A percentile compares a stretch with the other conserved stretches of the same genome.
phyloP scores from a whole-genome alignment of 92 coral and sea anemone species.

The Epizoanthus fatuus region DNA sequence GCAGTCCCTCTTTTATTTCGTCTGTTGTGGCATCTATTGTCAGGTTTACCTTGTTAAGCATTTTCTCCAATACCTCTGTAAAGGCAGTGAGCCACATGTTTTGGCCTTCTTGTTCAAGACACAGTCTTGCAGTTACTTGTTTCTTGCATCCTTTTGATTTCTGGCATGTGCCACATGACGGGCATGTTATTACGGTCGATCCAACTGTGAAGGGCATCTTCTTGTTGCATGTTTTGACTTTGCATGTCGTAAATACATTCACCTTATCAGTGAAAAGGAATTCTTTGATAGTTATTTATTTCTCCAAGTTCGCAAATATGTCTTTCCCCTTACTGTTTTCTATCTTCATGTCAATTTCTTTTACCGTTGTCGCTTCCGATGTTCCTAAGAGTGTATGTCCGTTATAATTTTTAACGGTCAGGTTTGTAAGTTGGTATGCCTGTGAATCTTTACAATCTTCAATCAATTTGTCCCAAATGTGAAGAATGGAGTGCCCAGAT shows the following conservation, averaged over 20 bases:
- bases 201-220: constrained; percentile 41
- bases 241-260: constrained; percentile 21
- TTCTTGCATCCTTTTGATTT: constrained; percentile 17
- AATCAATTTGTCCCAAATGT: too few relatives aligned
- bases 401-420: constrained; percentile 14
- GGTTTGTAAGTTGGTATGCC: constrained; percentile 40
- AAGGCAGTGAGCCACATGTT: constrained; percentile 32
- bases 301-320: constrained; percentile 25
- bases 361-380: constrained; percentile 9
- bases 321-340: constrained; percentile 4
- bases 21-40: constrained; percentile 5
- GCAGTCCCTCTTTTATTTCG: constrained; percentile 13
- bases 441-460: constrained; percentile 2
- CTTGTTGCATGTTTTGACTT: constrained; percentile 43
- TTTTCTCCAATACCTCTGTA: constrained; percentile 14
- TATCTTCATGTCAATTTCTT: constrained; percentile 27
- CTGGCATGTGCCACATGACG: constrained; percentile 18
- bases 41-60: constrained; percentile 20
- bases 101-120: constrained; percentile 21
- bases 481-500: too few relatives aligned
- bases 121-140: constrained; percentile 23
- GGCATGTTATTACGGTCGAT: constrained; percentile 13
- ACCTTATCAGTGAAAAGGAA: constrained; percentile 25
- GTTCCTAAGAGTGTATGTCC: constrained; percentile 27
- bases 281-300: constrained; percentile 20